Percentiles rank a stretch among this genome's conserved stretches.
Conservation (phyloP, 2,797 vertebrate genomes). For the Catostomus latipinnis region DNA sequence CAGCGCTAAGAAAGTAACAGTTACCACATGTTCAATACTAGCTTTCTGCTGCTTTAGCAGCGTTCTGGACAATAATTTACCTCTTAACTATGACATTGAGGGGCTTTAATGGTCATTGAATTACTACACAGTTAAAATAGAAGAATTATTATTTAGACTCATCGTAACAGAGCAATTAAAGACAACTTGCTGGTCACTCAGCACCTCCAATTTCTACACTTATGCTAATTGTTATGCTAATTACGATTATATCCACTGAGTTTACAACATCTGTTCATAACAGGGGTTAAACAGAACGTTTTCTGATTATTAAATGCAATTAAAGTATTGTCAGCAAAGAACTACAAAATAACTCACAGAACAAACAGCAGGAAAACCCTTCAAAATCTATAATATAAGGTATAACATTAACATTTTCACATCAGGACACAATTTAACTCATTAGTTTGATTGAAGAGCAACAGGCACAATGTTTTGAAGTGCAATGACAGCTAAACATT, state of each 20-base stretch:
- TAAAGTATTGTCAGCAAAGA: not conserved
- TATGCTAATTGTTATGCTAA: too few species aligned
- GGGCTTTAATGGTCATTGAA: not conserved
- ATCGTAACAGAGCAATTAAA: not conserved
- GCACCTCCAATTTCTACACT: not conserved
- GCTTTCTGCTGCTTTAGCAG: not conserved
- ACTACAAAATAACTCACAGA: not conserved
- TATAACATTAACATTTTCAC: too few species aligned
- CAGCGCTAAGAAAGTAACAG: not conserved
- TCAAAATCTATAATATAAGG: not conserved
- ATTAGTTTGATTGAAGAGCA: not conserved
- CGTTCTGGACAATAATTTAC: not conserved
- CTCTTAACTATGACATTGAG: not conserved
- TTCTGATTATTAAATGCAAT: not conserved
- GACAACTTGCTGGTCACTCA: not conserved
- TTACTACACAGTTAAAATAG: not conserved
- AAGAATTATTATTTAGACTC: not conserved
- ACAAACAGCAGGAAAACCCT: not conserved
- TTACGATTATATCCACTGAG: not conserved
- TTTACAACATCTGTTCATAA: conserved; percentile 10
- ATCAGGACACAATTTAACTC: too few species aligned
- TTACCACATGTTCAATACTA: not conserved
- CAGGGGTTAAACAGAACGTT: not conserved
- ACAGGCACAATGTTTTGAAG: not conserved
- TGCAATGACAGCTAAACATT: not conserved